Evolutionary conservation across 1,140 invertebrate species (phyloP), one percentile per base, ranked within the genome.

Genomic region (Sycobia sp.): DNA sequence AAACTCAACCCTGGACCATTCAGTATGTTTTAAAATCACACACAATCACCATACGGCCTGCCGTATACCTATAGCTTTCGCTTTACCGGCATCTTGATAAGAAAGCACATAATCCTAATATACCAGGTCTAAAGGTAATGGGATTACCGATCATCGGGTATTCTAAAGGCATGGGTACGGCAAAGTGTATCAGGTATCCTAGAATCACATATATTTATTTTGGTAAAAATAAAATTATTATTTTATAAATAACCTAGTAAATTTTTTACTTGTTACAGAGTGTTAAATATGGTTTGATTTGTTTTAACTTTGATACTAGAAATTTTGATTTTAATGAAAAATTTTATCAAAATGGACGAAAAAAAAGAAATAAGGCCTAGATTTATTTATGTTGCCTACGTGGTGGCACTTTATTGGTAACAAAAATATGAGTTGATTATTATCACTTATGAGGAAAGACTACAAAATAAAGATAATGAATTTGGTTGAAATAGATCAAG

Each of bases 401-500:
- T 92, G 5, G 90, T 93, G 32, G 72, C 84, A 27, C 69, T 84
- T 43, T 92, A 93, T 75, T 93, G 91, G 91, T 92, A 82, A 85
- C 83, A 76, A 54, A 8, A n/a, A n/a, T 57, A 38, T 44, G 46
- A 36, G 29, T 50, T 20, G 38, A 25, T 63, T 41, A 61, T 46
- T 39, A 22, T 43, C 38, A 54, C 20, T 47, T 34, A 59, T 55
- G 53, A 39, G 50, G 18, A 25, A 57, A 25, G 44, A 63, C 14
- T 46, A 22, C 13, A 38, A 27, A 47, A 47, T 22, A 58, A 62
- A 32, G 60, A 41, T 39, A 22, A 27, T 8, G 36, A 36, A 46
- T 53, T 32, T 44, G 18, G 57, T 54, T 62, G 1, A 25, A 13
- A 32, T 20, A 18, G 1, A 49, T 32, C 10, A 29, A 2, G 0